Conservation (phyloP, 2,113 vertebrate species). For the Danionella cerebrum region DNA sequence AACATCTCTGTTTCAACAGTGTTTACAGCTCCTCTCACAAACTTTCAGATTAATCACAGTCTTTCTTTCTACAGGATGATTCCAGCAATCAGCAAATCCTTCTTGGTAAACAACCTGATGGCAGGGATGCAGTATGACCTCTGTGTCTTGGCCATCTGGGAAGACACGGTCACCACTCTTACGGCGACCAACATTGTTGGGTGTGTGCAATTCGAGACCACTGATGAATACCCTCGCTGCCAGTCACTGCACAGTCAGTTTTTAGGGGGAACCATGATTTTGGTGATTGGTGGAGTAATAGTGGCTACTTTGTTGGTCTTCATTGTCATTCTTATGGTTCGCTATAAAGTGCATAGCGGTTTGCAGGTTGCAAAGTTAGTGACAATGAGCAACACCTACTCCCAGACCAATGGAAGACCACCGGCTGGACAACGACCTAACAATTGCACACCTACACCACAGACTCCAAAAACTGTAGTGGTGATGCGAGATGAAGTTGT, state of each 20-base stretch:
- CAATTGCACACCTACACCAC: slow-evolving; percentile 45
- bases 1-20: slow-evolving; percentile 47
- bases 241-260: slow-evolving; percentile 90
- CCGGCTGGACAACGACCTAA: slow-evolving; percentile 64
- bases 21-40: slow-evolving; percentile 34
- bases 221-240: slow-evolving; percentile 88
- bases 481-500: slow-evolving; percentile 84
- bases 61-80: slow-evolving; percentile 79
- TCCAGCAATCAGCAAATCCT: slow-evolving; percentile 84
- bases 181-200: slow-evolving; percentile 95
- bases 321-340: slow-evolving; percentile 93
- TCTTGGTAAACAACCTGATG: slow-evolving; percentile 91
- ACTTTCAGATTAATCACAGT: slow-evolving; percentile 33
- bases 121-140: slow-evolving; percentile 90
- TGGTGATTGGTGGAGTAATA: slow-evolving; percentile 92
- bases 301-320: slow-evolving; percentile 92
- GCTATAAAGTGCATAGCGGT: slow-evolving; percentile 84
- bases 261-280: slow-evolving; percentile 93
- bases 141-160: slow-evolving; percentile 95
- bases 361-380: slow-evolving; percentile 75
- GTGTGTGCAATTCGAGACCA: slow-evolving; percentile 88
- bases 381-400: slow-evolving; percentile 82
- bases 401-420: slow-evolving; percentile 82
- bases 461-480: slow-evolving; percentile 69
- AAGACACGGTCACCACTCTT: slow-evolving; percentile 88